Percentiles rank a stretch among this genome's conserved stretches.
Conservation (phyloP, 92 coral and sea anemone genomes). For the Heliopora coerulea region DNA sequence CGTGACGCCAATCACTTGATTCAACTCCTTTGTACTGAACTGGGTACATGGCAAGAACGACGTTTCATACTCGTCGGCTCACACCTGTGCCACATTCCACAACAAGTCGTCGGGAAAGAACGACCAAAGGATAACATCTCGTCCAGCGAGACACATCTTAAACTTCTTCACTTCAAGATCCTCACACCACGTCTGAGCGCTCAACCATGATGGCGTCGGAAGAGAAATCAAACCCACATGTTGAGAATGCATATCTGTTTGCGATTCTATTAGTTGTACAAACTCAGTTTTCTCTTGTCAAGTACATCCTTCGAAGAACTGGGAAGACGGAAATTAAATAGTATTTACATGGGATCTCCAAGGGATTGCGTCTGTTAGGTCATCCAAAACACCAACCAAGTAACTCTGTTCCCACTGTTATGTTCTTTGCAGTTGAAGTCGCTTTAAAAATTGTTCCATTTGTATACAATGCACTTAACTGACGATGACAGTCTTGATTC, state of each 20-base stretch:
- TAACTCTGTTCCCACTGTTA: neutral
- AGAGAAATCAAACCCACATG: too few relatives aligned
- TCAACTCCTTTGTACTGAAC: too few relatives aligned
- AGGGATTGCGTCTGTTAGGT: neutral
- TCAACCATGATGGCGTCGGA: too few relatives aligned
- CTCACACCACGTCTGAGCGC: neutral
- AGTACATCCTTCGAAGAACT: conserved; percentile 26
- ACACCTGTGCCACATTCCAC: neutral
- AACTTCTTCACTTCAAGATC: neutral
- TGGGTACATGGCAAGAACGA: too few relatives aligned
- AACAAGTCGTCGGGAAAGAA: neutral
- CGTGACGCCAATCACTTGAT: too few relatives aligned
- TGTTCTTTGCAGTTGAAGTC: neutral
- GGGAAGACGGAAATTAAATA: conserved; percentile 35
- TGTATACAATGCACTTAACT: neutral
- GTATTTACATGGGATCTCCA: conserved; percentile 36
- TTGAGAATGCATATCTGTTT: neutral
- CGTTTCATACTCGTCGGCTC: too few relatives aligned
- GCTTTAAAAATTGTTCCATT: neutral
- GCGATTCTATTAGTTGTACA: neutral
- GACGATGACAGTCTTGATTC: too few relatives aligned
- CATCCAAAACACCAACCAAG: neutral
- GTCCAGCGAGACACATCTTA: conserved; percentile 31
- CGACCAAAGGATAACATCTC: neutral
- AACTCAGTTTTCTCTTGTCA: conserved; percentile 15